Evolutionary conservation across 2,797 vertebrate genomes (phyloP).

Genomic region (Cyprinella venusta): DNA sequence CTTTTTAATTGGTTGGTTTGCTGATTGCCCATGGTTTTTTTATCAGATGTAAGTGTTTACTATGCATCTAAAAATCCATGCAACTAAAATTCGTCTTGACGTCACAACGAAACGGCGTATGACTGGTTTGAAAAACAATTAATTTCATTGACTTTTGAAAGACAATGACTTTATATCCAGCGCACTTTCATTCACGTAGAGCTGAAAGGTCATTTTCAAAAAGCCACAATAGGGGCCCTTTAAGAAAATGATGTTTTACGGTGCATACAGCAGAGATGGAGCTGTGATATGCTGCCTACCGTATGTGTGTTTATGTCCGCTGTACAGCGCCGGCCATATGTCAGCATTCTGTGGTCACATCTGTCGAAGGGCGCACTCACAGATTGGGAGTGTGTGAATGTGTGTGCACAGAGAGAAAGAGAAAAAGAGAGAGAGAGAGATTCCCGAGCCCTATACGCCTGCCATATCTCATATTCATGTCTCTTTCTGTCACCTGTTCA

Average conservation of each 20-base stretch:
- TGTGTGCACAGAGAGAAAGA: slow-evolving; percentile 37
- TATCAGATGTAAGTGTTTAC: no score
- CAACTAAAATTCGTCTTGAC: no score
- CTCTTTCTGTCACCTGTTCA: slow-evolving; percentile 78
- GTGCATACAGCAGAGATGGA: slow-evolving; percentile 31
- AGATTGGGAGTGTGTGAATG: slow-evolving; percentile 48
- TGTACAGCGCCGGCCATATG: slow-evolving; percentile 60
- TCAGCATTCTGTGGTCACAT: slow-evolving; percentile 63
- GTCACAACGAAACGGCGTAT: no score
- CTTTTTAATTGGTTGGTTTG: no score
- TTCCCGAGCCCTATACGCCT: slow-evolving; percentile 27
- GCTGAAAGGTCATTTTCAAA: no score
- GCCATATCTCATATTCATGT: slow-evolving; percentile 58
- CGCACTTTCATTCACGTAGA: no score
- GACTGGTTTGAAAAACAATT: no score
- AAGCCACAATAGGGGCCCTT: no score
- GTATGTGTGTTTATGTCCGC: slow-evolving; percentile 53
- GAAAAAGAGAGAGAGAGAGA: slow-evolving; percentile 26
- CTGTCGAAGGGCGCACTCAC: slow-evolving; percentile 56
- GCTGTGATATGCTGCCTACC: slow-evolving; percentile 44
- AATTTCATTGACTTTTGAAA: no score
- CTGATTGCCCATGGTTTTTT: no score
- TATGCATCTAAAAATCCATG: no score
- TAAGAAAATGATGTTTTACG: slow-evolving; percentile 15
- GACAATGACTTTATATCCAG: no score